phyloP scores from a whole-genome alignment of 2,888 invertebrate species.

The Plagodis pulveraria region DNA sequence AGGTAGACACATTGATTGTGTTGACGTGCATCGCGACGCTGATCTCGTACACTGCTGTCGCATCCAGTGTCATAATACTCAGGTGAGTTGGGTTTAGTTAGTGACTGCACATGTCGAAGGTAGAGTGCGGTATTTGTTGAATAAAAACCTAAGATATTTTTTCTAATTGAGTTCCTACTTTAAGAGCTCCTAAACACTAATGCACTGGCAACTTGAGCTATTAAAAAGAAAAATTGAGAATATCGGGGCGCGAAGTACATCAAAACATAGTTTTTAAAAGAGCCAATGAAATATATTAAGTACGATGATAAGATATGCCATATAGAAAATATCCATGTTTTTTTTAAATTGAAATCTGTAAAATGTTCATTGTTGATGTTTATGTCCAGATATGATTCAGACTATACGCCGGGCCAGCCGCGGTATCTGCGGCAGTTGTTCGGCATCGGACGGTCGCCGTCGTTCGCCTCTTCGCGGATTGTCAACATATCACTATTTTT shows the following conservation, averaged over 20 bases:
- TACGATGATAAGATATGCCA: no score
- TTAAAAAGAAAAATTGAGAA: no score
- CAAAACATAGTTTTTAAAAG: no score
- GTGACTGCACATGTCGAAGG: no score
- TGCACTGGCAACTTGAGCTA: no score
- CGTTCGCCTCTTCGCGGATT: conserved; percentile 48
- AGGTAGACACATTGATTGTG: conserved; percentile 91
- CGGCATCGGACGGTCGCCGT: conserved; percentile 53
- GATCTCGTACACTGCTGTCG: conserved; percentile 94
- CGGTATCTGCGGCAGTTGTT: conserved; percentile 53
- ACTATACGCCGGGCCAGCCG: conserved; percentile 36
- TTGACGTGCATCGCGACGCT: conserved; percentile 95
- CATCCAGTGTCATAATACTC: conserved; percentile 92
- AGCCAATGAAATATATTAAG: no score
- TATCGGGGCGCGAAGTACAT: no score
- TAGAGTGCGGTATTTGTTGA: no score
- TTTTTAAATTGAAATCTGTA: neutral
- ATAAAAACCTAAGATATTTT: no score
- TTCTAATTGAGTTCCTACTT: no score
- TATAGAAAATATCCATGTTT: no score
- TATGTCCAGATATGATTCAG: conserved; percentile 60
- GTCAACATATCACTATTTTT: conserved; percentile 51
- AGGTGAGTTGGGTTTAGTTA: conserved; percentile 71
- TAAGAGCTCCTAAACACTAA: no score
- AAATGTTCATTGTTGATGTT: neutral